A percentile compares a stretch with the other conserved stretches of the same genome.
Conservation (phyloP, 2,113 vertebrate genomes). For the Megaleporinus macrocephalus region DNA sequence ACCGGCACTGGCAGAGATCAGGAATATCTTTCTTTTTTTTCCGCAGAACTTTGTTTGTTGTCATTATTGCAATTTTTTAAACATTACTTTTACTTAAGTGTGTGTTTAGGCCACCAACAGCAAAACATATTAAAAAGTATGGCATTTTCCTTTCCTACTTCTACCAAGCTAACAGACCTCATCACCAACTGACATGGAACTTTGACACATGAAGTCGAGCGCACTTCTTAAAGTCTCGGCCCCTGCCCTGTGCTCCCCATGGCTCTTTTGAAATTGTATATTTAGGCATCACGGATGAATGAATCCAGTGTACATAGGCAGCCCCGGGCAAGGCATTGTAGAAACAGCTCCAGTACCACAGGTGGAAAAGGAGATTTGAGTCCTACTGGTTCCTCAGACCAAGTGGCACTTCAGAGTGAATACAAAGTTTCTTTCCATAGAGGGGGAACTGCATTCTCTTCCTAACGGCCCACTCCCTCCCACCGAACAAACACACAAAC, state of each 20-base stretch:
- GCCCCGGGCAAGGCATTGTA: background rate
- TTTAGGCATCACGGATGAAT: slow-evolving; percentile 46
- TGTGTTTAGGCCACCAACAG: slow-evolving; percentile 30
- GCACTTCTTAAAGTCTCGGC: background rate
- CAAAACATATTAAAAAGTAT: slow-evolving; percentile 49
- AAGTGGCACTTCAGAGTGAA: slow-evolving; percentile 5
- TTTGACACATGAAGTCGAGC: slow-evolving; percentile 22
- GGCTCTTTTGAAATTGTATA: slow-evolving; percentile 40
- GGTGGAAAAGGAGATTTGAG: slow-evolving; percentile 44
- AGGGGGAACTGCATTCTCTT: background rate
- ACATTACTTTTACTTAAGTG: background rate
- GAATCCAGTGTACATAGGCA: slow-evolving; percentile 23
- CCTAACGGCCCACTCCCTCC: background rate
- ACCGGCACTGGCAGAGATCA: no score
- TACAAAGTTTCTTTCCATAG: slow-evolving; percentile 21
- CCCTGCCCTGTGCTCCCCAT: slow-evolving; percentile 1
- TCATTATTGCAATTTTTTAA: no score
- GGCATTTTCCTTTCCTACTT: slow-evolving; percentile 14
- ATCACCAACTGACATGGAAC: slow-evolving; percentile 2
- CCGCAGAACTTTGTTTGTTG: no score
- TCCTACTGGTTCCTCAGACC: slow-evolving; percentile 16
- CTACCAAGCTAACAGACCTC: slow-evolving; percentile 40
- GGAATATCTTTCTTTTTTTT: no score
- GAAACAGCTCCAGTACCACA: slow-evolving; percentile 25
- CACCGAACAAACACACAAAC: background rate